A percentile compares a stretch with the other conserved stretches of the same genome.
These are phyloP conservation scores for Poeciliopsis occidentalis DNA, from an alignment of 2,113 vertebrate species.

Conservation along the genomic window DNA sequence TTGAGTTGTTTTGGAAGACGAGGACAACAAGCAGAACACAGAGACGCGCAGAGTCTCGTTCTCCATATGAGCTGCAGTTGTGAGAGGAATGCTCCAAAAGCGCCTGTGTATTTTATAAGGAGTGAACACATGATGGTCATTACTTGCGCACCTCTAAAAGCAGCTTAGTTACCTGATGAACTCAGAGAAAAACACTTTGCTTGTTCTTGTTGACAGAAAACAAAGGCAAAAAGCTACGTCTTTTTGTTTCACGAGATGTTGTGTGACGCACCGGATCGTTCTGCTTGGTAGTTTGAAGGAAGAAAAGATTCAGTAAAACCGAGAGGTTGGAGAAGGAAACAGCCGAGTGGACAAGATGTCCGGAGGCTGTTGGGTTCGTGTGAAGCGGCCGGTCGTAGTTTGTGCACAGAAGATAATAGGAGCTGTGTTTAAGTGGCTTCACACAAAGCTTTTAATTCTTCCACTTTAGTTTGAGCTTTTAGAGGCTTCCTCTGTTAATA, in stretches of 20 bases:
- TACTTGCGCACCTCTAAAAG: conserved; percentile 23
- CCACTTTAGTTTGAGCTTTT: not conserved
- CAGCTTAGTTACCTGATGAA: conserved; percentile 30
- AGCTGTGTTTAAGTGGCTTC: conserved; percentile 34
- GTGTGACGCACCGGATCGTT: conserved; percentile 26
- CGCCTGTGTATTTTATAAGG: conserved; percentile 11
- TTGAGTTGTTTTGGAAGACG: not conserved
- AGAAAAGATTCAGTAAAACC: not conserved
- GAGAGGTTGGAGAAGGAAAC: not conserved
- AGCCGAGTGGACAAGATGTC: not conserved
- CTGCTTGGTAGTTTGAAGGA: conserved; percentile 27
- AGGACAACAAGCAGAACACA: not conserved
- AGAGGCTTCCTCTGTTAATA: not conserved
- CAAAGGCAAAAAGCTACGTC: not conserved
- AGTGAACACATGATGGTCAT: conserved; percentile 43
- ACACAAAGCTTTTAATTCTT: conserved; percentile 5
- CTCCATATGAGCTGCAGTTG: not conserved
- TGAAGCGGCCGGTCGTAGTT: conserved; percentile 1
- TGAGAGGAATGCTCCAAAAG: conserved; percentile 13
- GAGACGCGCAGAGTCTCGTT: not conserved
- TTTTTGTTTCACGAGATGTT: conserved; percentile 13
- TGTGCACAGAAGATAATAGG: conserved; percentile 70
- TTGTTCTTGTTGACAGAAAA: conserved; percentile 6
- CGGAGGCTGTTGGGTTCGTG: not conserved
- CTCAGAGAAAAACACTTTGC: conserved; percentile 15